These are phyloP conservation scores for Sinocyclocheilus rhinocerous DNA, from an alignment of 2,113 vertebrate genomes.

Conservation along the genomic window DNA sequence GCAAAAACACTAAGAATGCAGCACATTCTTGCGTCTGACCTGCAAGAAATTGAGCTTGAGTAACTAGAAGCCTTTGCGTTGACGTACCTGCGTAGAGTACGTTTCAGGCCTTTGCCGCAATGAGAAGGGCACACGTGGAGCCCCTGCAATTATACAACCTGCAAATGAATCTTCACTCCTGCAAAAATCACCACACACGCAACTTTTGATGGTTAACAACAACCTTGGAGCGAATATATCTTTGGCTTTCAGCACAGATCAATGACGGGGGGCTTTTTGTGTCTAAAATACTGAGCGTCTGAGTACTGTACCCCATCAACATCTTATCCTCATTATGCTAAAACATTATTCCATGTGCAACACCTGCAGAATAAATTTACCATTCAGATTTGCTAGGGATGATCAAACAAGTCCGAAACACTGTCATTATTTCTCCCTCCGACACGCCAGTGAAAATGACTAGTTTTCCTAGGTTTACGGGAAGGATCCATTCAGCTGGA, in stretches of 20 bases:
- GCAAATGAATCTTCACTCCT: constrained; percentile 22
- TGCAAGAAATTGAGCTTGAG: not conserved
- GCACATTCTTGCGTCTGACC: not conserved
- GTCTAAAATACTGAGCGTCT: constrained; percentile 72
- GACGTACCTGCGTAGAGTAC: not conserved
- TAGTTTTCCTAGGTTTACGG: constrained; percentile 65
- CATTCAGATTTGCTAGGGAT: constrained; percentile 81
- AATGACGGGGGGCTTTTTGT: constrained; percentile 61
- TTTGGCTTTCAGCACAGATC: constrained; percentile 18
- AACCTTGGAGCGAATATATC: constrained; percentile 19
- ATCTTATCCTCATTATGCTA: constrained; percentile 81
- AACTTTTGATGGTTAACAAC: constrained; percentile 28
- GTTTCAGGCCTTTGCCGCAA: constrained; percentile 2
- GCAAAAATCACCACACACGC: not conserved
- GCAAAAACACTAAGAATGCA: not conserved
- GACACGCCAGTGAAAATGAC: constrained; percentile 63
- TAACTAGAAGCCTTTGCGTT: not conserved
- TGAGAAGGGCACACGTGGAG: not conserved
- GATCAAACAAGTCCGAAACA: constrained; percentile 82
- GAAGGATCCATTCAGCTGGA: constrained; percentile 81
- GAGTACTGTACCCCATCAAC: constrained; percentile 77
- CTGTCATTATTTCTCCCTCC: constrained; percentile 84
- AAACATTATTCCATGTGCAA: constrained; percentile 81
- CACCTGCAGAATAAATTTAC: constrained; percentile 85
- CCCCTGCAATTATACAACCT: not conserved